Conservation (phyloP, 2,113 vertebrate species). For the Centropristis striata region DNA sequence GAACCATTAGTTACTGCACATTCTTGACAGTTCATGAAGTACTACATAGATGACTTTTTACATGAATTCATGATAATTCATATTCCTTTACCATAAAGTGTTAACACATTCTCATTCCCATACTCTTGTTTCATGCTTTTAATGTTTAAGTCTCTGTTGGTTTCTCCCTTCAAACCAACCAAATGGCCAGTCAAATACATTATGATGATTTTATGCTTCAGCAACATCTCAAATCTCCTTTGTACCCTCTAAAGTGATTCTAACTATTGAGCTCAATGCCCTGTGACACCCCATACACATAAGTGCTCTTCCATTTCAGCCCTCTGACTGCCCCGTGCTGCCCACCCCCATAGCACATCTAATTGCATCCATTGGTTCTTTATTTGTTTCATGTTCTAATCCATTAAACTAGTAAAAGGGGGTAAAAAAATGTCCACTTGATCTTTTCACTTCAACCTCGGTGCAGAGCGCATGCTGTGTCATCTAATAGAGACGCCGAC, state of each 20-base stretch:
- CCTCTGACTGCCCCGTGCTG: neutral
- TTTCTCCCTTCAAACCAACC: neutral
- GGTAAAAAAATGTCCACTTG: neutral
- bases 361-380: slow-evolving; percentile 17
- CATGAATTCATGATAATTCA: no score
- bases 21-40: no score
- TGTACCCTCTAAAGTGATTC: slow-evolving; percentile 36
- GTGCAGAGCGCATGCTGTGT: neutral
- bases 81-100: no score
- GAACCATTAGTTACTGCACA: no score
- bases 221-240: slow-evolving; percentile 12
- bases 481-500: neutral
- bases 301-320: slow-evolving; percentile 41
- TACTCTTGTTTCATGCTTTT: neutral
- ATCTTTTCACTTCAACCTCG: slow-evolving; percentile 8
- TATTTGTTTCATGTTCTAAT: slow-evolving; percentile 12
- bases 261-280: neutral
- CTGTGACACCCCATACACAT: slow-evolving; percentile 26
- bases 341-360: neutral
- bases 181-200: neutral
- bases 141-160: neutral
- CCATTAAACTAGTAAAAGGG: slow-evolving; percentile 19
- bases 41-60: no score
- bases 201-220: neutral
- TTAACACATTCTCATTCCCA: neutral